Evolutionary conservation across 1,140 invertebrate species (phyloP), one percentile per base, ranked within the genome.

Genomic region (Papilio aristodemus): DNA sequence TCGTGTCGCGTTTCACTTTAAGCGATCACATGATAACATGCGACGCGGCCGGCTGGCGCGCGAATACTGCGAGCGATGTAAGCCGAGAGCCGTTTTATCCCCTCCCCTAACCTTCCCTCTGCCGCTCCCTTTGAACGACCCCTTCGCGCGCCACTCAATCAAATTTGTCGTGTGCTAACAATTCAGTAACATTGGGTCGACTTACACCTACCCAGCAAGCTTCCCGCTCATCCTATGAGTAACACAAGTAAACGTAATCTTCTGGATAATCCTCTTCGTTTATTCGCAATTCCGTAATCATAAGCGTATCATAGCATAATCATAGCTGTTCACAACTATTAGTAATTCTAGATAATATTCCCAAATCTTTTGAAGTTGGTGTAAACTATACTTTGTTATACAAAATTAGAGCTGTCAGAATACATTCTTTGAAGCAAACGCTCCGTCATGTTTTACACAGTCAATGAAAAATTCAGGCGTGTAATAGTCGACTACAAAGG

Each of bases 141-240:
- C 57, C 57, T 58, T 58, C 57, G 57, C 57, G 57, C 57, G 57
- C 57, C 57, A 58, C 57, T 58, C 57, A 58, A 58, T 58, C 57
- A 58, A 58, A 58, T 58, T 58, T 58, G 57, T 58, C 57, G 57
- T 58, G 57, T n/a, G 57, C 57, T 32, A 58, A 58, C 57, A 58
- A 58, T 58, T 36, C 27, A 58, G 57, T 36, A 58, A 54, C 46
- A 54, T 25, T 9, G 27, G 57, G 22, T 58, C 25, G 57, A 36
- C 57, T 58, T 58, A 25, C 57, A 58, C 25, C 57, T 58, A 27
- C 32, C 57, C 25, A 32, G 57, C 57, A 11, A 36, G 27, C 57
- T 27, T 9, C 57, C 14, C 25, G 9, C 46, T 22, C 22, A 25
- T 54, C 46, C 19, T 54, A 22, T 22, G 9, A 54, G 46, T 36